Conservation (phyloP, 2,797 vertebrate species). For the Xenopus petersii region DNA sequence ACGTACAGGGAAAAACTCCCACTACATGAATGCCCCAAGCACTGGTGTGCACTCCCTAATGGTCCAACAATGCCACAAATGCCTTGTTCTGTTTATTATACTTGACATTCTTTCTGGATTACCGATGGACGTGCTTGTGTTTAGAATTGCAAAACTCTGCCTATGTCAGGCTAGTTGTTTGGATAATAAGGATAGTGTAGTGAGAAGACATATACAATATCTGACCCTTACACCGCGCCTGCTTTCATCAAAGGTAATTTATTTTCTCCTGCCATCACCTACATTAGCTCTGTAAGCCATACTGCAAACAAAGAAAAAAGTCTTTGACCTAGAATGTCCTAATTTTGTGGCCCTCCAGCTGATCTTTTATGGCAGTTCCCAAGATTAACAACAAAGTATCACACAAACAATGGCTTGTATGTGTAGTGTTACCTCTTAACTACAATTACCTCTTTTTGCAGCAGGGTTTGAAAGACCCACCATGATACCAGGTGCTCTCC, state of each 20-base stretch:
- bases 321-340: too few relatives aligned
- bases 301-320: neutral
- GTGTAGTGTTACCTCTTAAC: too few relatives aligned
- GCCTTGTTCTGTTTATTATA: constrained; percentile 1
- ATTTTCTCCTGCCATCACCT: neutral
- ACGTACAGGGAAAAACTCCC: too few relatives aligned
- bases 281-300: neutral
- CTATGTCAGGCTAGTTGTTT: constrained; percentile 9
- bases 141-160: neutral
- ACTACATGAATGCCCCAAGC: too few relatives aligned
- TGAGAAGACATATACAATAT: constrained; percentile 9
- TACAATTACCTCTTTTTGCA: too few relatives aligned
- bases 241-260: neutral
- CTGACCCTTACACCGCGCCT: neutral
- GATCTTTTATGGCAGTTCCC: too few relatives aligned
- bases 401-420: too few relatives aligned
- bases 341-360: too few relatives aligned
- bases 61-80: neutral
- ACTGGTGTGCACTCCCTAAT: too few relatives aligned
- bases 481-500: too few relatives aligned
- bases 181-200: neutral
- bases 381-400: too few relatives aligned
- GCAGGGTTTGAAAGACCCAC: too few relatives aligned
- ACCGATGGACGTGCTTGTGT: neutral
- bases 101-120: constrained; percentile 4